Evolutionary conservation across 2,888 invertebrate genomes (phyloP), one percentile per base, ranked within the genome.

Genomic region (Acrobeloides nanus): DNA sequence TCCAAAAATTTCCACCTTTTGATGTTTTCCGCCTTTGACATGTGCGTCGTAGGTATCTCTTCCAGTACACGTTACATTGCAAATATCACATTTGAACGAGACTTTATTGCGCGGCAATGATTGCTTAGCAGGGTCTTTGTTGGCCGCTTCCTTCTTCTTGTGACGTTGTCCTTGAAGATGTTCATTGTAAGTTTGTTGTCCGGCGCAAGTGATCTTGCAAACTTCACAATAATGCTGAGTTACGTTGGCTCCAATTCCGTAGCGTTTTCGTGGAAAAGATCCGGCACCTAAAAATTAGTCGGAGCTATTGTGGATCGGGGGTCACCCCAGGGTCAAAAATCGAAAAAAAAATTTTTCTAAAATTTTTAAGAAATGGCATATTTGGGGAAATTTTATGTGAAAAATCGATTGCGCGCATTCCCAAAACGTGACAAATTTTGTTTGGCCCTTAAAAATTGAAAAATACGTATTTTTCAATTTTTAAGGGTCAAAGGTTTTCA

Each of bases 151-250:
- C 76, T 93, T 89, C 81, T 93, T 95, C 81, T 95, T 95, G 79
- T 97, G 97, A 77, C 90, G 89, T 77, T 93, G 92, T 0, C 97
- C 97, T 75, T 93, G 93, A 73, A 97, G 80, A 80, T 97, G 97
- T 76, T 95, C 97, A 59, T 86, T 82, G 75, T 88, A 89, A 0
- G 89, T 88, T 80, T 84, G 76, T 12, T 52, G 52, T 1, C 70
- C 68, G 6, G 62, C 52, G 37, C 70, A 70, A 29, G 61, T 62
- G 24, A 70, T 59, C 45, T 95, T 93, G 78, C 97, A 97, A 12
- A 93, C 89, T 76, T 97, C 93, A 76, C 95, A 97, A 78, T 93
- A 97, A 77, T 29, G 46, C 29, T 54, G 40, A 12, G 37, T 33
- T 5, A 17, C 24, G 10, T 44, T 38, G 8, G n/a, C n/a, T n/a